Evolutionary conservation across 2,797 vertebrate species (phyloP), one percentile per base, ranked within the genome.

Genomic region (Peromyscus eremicus): DNA sequence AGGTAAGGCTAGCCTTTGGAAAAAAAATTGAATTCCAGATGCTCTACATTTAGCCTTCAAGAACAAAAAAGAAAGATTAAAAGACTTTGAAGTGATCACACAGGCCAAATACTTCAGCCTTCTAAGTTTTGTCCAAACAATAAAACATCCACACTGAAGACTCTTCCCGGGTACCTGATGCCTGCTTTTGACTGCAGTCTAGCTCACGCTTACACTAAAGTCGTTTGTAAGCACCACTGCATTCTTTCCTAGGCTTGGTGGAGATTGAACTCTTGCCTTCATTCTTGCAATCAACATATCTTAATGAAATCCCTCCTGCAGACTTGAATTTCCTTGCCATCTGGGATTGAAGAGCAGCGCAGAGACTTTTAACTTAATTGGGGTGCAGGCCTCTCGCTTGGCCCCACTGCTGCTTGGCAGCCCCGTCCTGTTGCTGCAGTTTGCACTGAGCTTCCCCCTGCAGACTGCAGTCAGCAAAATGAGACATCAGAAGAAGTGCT

Each of bases 311-410:
- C 93, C 97, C 95, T 97, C 89, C 92, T 91, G 91, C 81, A 96
- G 95, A 98, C 92, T 71, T 93, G 87, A 94, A 97, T 96, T 97
- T 86, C 52, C 95, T 98, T 98, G 89, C 97, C 98, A 97, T 98
- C 97, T 91, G 49, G 94, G 97, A 98, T 93, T 64, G 92, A 97
- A 96, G 68, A 98, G 94, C 92, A 98, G 97, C 96, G 97, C 97
- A 43, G 91, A 98, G 97, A 98, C 97, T 99, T 98, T 99, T 98
- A 98, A 97, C n/a, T 88, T 98, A 98, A 99, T 99, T 98, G 98
- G 97, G 97, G 97, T 96, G 79, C 97, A 93, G 98, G 97, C 84
- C 94, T 98, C 97, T 96, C 95, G 96, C 98, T 98, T 98, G 98
- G 98, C 97, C 97, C 98, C 90, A 71, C 52, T 98, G 98, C 81